These are phyloP conservation scores for Ondatra zibethicus DNA, from an alignment of 2,113 vertebrate species.

Conservation along the genomic window DNA sequence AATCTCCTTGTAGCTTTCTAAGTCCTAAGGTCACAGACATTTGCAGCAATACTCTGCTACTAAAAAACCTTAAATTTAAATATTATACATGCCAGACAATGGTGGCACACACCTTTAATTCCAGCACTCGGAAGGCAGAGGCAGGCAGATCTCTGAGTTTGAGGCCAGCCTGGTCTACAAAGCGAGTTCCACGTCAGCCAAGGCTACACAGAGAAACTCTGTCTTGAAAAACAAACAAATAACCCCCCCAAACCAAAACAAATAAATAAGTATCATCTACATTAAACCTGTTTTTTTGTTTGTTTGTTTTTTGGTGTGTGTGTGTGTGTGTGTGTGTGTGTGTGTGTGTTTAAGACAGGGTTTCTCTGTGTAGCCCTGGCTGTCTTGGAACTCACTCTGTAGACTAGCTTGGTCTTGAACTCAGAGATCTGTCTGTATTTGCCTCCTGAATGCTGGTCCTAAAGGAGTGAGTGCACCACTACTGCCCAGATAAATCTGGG, in stretches of 20 bases:
- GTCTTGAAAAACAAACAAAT: no score
- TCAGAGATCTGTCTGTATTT: not conserved
- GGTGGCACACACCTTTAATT: no score
- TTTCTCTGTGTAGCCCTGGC: not conserved
- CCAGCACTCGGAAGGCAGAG: no score
- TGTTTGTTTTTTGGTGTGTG: not conserved
- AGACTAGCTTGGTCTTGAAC: not conserved
- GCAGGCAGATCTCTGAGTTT: no score
- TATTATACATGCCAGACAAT: not conserved
- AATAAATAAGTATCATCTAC: not conserved
- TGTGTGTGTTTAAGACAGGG: not conserved
- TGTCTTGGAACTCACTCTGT: not conserved
- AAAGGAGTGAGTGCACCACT: not conserved
- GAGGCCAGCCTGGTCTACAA: no score
- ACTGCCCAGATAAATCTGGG: not conserved
- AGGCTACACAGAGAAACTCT: no score
- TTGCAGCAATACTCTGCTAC: not conserved
- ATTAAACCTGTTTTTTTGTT: not conserved
- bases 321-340: not conserved
- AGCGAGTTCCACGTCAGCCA: no score
- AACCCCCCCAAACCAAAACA: no score
- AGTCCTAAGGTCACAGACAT: not conserved
- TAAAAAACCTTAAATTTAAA: conserved; percentile 6
- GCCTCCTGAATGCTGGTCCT: not conserved
- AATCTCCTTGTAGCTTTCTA: not conserved